Evolutionary conservation across 2,888 invertebrate species (phyloP).

Genomic region (Microctonus hyperodae): DNA sequence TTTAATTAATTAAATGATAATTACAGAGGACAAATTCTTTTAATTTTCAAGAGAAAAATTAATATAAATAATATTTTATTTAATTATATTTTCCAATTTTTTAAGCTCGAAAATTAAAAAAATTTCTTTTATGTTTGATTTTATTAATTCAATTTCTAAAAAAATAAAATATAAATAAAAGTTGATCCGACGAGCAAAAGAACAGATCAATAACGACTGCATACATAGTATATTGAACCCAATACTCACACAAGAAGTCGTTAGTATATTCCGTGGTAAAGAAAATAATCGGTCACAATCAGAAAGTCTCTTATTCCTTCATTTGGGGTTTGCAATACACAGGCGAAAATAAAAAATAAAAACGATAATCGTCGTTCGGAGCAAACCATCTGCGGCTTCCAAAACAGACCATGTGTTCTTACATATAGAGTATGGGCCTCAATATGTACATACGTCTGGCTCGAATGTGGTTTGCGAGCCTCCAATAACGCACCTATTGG

Average conservation of each 20-base stretch:
- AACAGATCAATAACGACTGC: not conserved
- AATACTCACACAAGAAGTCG: not conserved
- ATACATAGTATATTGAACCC: not conserved
- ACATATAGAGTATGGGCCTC: constrained; percentile 16
- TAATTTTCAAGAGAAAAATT: not conserved
- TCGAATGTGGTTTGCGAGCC: constrained; percentile 21
- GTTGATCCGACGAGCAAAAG: not conserved
- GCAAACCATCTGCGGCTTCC: constrained; percentile 61
- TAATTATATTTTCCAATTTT: no score
- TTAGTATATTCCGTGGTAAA: constrained; percentile 4
- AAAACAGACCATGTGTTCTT: constrained; percentile 44
- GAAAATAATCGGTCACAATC: not conserved
- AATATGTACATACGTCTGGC: constrained; percentile 25
- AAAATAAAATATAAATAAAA: no score
- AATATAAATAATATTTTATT: no score
- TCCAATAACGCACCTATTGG: constrained; percentile 19
- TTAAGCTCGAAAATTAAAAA: no score
- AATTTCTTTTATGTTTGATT: no score
- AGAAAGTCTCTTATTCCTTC: constrained; percentile 25
- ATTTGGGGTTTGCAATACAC: constrained; percentile 39
- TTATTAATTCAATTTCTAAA: no score
- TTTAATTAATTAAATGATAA: no score
- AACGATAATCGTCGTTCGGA: constrained; percentile 55
- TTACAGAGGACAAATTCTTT: no score
- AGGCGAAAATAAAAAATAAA: constrained; percentile 48